Conservation (phyloP, 2,888 invertebrate genomes). For the Drosophila greeni region DNA sequence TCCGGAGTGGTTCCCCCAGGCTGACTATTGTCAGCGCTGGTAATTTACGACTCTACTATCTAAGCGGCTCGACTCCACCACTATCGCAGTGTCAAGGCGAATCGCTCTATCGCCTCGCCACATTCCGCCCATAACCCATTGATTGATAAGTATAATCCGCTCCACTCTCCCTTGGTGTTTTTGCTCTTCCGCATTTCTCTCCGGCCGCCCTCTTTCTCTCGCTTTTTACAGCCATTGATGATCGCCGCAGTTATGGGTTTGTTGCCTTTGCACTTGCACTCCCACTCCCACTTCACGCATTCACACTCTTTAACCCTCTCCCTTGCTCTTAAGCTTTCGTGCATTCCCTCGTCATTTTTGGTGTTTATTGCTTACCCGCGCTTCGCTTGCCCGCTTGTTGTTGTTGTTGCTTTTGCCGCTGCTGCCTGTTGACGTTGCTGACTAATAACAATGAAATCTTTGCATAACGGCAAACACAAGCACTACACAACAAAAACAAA, state of each 20-base stretch:
- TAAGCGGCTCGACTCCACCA: constrained; percentile 5
- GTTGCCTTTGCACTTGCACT: constrained; percentile 23
- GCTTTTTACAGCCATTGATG: constrained; percentile 6
- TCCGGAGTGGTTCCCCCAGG: constrained; percentile 14
- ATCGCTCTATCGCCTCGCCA: background rate
- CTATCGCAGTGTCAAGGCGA: constrained; percentile 31
- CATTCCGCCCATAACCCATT: constrained; percentile 7
- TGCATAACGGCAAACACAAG: constrained; percentile 53
- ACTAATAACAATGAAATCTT: constrained; percentile 68
- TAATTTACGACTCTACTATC: constrained; percentile 23
- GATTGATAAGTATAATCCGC: constrained; percentile 27
- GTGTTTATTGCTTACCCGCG: constrained; percentile 55
- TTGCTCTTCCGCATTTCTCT: background rate
- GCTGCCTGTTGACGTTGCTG: constrained; percentile 46
- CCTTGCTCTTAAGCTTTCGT: constrained; percentile 6
- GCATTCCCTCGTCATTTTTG: constrained; percentile 6
- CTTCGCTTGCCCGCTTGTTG: constrained; percentile 5
- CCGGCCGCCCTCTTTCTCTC: background rate
- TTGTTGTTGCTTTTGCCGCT: constrained; percentile 14
- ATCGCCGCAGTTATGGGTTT: constrained; percentile 16
- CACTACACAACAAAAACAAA: constrained; percentile 17
- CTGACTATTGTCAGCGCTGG: constrained; percentile 14
- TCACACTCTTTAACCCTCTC: background rate
- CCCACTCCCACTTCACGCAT: constrained; percentile 1
- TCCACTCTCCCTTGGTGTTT: background rate